A percentile compares a stretch with the other conserved stretches of the same genome.
Conservation (phyloP, 2,113 vertebrate species). For the Festucalex cinctus region DNA sequence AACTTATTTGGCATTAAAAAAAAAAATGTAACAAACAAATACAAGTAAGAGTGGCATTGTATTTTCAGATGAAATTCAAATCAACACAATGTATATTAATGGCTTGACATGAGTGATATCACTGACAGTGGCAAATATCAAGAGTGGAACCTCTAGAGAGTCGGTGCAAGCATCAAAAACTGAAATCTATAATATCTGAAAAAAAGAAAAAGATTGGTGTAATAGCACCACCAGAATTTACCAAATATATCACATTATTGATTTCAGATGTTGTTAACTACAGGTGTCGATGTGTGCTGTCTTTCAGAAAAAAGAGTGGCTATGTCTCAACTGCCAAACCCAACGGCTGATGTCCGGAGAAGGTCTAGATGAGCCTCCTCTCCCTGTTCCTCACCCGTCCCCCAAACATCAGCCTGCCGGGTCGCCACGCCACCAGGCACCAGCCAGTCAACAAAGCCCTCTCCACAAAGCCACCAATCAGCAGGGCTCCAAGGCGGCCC, state of each 20-base stretch:
- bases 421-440: slow-evolving; percentile 75
- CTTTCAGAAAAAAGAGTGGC: slow-evolving; percentile 96
- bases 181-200: too few species aligned
- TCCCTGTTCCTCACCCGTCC: slow-evolving; percentile 75
- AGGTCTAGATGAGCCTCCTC: slow-evolving; percentile 79
- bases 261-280: not conserved
- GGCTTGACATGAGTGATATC: not conserved
- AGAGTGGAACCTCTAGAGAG: too few species aligned
- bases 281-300: slow-evolving; percentile 9
- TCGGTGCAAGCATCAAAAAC: too few species aligned
- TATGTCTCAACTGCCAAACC: slow-evolving; percentile 99
- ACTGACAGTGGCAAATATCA: too few species aligned
- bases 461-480: slow-evolving; percentile 62
- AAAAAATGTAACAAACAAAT: not conserved
- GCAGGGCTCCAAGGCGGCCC: slow-evolving; percentile 49
- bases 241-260: not conserved
- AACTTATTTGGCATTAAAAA: not conserved
- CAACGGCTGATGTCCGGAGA: slow-evolving; percentile 88
- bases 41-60: not conserved
- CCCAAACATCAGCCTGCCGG: slow-evolving; percentile 77
- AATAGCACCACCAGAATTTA: too few species aligned
- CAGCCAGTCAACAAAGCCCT: slow-evolving; percentile 62
- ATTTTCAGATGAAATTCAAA: not conserved
- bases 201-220: too few species aligned
- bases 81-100: not conserved